phyloP scores from a whole-genome alignment of 2,888 invertebrate genomes.

The Cenopis cana region DNA sequence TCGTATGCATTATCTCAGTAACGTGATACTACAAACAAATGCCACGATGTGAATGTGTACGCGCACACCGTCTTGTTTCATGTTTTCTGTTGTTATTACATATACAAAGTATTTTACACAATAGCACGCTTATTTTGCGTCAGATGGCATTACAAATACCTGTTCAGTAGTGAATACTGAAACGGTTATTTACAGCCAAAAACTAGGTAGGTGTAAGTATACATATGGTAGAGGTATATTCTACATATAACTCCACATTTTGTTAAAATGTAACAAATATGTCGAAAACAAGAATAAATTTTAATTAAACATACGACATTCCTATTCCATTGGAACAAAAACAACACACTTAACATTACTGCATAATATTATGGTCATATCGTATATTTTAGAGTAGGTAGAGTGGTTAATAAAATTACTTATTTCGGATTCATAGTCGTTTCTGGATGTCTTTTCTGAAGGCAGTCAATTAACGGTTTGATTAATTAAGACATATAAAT shows the following conservation, averaged over 20 bases:
- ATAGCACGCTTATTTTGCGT: neutral
- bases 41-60: conserved; percentile 12
- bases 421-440: conserved; percentile 34
- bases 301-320: neutral
- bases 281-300: neutral
- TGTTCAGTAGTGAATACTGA: neutral
- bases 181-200: neutral
- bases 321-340: neutral
- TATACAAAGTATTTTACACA: conserved; percentile 5
- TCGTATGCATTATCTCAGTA: conserved; percentile 33
- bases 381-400: neutral
- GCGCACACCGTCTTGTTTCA: conserved; percentile 20
- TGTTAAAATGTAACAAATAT: neutral
- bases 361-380: conserved; percentile 14
- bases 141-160: neutral
- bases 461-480: conserved; percentile 6
- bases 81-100: conserved; percentile 18
- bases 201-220: too few species aligned
- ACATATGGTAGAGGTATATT: too few species aligned
- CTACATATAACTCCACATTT: neutral
- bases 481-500: conserved; percentile 7
- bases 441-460: conserved; percentile 4
- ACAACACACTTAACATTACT: conserved; percentile 11
- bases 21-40: conserved; percentile 35
- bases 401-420: conserved; percentile 21